Base-by-base conservation (phyloP, 2,113 vertebrate species). In the Heliornis fulica region DNA sequence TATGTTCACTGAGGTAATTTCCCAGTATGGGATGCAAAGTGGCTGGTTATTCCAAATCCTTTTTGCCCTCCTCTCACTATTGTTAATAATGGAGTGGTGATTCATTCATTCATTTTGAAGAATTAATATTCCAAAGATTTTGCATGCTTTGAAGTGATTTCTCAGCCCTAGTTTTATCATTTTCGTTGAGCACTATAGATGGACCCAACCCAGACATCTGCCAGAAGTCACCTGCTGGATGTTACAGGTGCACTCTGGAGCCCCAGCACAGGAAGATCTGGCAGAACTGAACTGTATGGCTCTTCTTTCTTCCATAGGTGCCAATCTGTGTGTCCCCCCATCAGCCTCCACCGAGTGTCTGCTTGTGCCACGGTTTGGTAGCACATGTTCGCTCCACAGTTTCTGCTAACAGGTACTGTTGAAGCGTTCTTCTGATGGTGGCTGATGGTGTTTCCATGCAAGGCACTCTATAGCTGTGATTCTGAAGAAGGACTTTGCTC, bases 251-350 rank as follows among this genome's bases (percentile, higher is more conserved):
- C 9, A 28, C 70, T 61, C 3, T 9, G 56, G 64, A 92, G 78
- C 41, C 36, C 18, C 32, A 74, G 46, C 11, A 36, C 9, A 53
- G 41, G 41, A 48, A 61, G 59, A 66, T 40, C 25, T 53, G 45
- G 7, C 25, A 74, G 46, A 92, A 74, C 4, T 61, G n/a, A 59
- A 36, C 10, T 59, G 18, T 26, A 20, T 26, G 64, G 4, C 23
- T 28, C 43, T 14, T 7, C 16, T 70, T 4, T 17, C 14, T 79
- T 8, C 66, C 22, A 10, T 72, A 20, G 25, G 15, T 77, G 28
- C 41, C 54, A 13, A 25, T 69, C 10, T 8, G 34, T 3, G 1
- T 0, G 0, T 15, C 14, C n/a, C 14, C 51, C 19, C 15, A 5
- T 54, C 23, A 88, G 17, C 41, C 29, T 70, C 20, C 32, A 45